Evolutionary conservation across 2,113 vertebrate species (phyloP), one percentile per base, ranked within the genome.

Genomic region (Neolamprologus devosi): DNA sequence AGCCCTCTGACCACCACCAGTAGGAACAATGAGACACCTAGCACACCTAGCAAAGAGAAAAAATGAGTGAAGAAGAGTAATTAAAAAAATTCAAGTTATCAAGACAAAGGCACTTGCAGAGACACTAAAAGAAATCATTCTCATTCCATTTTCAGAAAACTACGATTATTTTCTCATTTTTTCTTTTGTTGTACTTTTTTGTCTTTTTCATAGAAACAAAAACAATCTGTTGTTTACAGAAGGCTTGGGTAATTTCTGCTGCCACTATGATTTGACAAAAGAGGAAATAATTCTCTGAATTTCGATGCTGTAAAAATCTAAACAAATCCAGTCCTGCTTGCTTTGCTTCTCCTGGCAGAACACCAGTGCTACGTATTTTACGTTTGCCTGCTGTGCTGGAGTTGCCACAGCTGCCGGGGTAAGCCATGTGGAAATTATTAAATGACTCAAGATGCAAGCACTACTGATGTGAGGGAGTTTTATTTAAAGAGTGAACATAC

Each of bases 381-480:
- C 12, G 12, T 57, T 57, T 57, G 54, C 54, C 54, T 26, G 23
- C 21, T 26, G 12, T 57, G 21, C 54, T 57, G 21, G 21, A 57
- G 12, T 57, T 57, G 54, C 23, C 54, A 57, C 54, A 26, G 54
- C 54, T 57, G 21, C 54, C 4, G 2, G 21, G 54, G 54, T 26
- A 23, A 26, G 21, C 54, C 54, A 57, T 57, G 21, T 26, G 12
- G 54, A 57, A 57, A 57, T 57, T 57, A 26, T 57, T 26, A 57
- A 57, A 57, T 23, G 54, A 57, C 12, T 57, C 54, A 57, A 57
- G 21, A 57, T 57, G 7, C 54, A 57, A 14, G 54, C 12, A 57
- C 54, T 57, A 57, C 54, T 57, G 21, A 57, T 57, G 54, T 57
- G 54, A 57, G 54, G 54, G 54, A 57, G 54, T 4, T 57, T 57